Base-by-base conservation (phyloP, 1,140 invertebrate species). In the Magallana angulata region DNA sequence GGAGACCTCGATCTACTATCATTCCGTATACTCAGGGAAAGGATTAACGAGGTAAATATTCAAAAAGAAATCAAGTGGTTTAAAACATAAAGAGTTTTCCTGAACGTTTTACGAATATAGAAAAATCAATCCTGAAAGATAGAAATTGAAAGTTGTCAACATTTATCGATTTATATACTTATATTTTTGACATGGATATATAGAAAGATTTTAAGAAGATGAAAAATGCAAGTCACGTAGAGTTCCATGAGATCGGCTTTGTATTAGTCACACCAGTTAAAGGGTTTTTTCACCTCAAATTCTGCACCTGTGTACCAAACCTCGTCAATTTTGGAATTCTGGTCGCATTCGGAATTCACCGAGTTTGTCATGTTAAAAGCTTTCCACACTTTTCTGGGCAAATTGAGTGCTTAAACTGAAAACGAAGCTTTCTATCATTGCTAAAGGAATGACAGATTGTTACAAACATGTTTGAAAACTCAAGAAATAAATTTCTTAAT, bases 1-100 rank as follows among this genome's bases (percentile, higher is more conserved):
- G 58, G 94, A 94, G 68, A 94, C 93, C 7, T 94, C 94, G 84
- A 93, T 93, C 60, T 94, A 94, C 87, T 94, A 94, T 80, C 93
- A 94, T 85, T 93, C 94, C 9, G 93, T 94, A 1, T 94, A 94
- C 87, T 93, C 94, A 12, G 94, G 93, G 1, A 94, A 94, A 91
- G 94, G 94, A 1, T 88, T 94, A 2, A 94, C 94, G 16, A 93
- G 94, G 94, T 94, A 92, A 76, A 8, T 30, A 62, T 14, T n/a
- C n/a, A n/a, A 62, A 62, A 62, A 6, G 36, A 48, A 48, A 48
- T 48, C 36, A 48, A 76, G 24, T 76, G 11, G 24, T 11, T 11
- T 76, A 7, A 30, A 5, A 48, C 0, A 48, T 48, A 48, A 48
- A 5, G 36, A 48, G 36, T 1, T 48, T 48, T 48, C 36, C 1